Base-by-base conservation (phyloP, 2,113 vertebrate species). In the Mus pahari region DNA sequence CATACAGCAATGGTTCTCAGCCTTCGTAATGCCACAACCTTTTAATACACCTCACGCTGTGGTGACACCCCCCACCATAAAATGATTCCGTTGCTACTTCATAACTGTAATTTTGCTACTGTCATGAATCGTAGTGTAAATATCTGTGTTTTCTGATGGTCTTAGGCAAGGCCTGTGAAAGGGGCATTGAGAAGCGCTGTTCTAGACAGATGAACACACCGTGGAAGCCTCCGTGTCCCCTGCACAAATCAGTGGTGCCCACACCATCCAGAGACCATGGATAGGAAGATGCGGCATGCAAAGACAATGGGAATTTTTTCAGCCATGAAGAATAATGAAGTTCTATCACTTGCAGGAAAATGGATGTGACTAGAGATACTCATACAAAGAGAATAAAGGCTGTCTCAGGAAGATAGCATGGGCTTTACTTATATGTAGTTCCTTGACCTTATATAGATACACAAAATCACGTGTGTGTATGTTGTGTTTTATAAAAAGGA, bases 221-320 rank as follows among this genome's bases (percentile, higher is more conserved):
- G 36, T 33, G 60, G 39, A 9, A 31, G 4, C 8, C 33, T 17
- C n/a, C 39, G n/a, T 22, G 13, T 64, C 13, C 28, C 68, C 39
- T 3, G 5, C 22, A 42, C 24, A 0, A 17, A n/a, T 71, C 33
- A 58, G 5, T 45, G 45, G 22, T 11, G 1, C 3, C 13, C n/a
- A 58, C 4, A 12, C 19, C 6, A 16, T 50, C 2, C n/a, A 55
- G 58, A 78, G 2, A 5, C 36, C 45, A 36, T 20, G 12, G 45
- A 10, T 33, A 53, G 4, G 7, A 20, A 33, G 14, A 33, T 0
- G 11, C 12, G 14, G 39, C 24, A 45, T 33, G 45, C 28, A 8
- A 19, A 19, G 17, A 78, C 45, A 50, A 53, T 53, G 16, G 48
- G 53, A 53, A 31, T 53, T 33, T 79, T 36, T 36, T 36, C 28